Evolutionary conservation across 1,140 invertebrate species (phyloP).

Genomic region (Drosophila fuyamai): DNA sequence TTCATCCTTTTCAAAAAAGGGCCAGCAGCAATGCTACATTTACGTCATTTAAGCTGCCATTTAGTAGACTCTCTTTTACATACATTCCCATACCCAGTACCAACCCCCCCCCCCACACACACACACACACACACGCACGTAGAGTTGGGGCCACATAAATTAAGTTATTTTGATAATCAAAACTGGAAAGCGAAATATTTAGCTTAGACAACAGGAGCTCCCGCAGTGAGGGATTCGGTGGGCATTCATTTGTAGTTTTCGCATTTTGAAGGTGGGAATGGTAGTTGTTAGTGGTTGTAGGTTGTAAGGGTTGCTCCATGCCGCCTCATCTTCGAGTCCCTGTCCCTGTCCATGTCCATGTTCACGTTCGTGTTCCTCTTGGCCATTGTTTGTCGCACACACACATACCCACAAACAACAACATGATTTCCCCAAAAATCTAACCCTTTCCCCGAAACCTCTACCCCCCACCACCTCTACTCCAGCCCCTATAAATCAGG

Average conservation of each 20-base stretch:
- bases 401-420: constrained; percentile 16
- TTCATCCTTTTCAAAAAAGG: constrained; percentile 45
- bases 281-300: background rate
- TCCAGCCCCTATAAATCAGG: constrained; percentile 34
- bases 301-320: constrained; percentile 16
- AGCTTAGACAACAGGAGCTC: constrained; percentile 37
- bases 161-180: constrained; percentile 83
- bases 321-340: background rate
- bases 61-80: constrained; percentile 50
- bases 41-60: constrained; percentile 76
- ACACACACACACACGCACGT: constrained; percentile 7
- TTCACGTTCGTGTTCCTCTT: constrained; percentile 28
- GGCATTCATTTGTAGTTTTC: constrained; percentile 74
- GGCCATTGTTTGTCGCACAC: constrained; percentile 63
- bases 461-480: background rate
- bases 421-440: constrained; percentile 19
- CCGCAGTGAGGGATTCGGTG: constrained; percentile 22
- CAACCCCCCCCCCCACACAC: background rate
- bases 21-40: constrained; percentile 68
- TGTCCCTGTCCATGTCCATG: constrained; percentile 11
- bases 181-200: constrained; percentile 76
- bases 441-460: constrained; percentile 5
- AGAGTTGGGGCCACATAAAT: constrained; percentile 61
- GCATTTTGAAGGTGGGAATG: constrained; percentile 16
- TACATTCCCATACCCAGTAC: constrained; percentile 2